phyloP scores from a whole-genome alignment of 2,113 vertebrate species.

The Ursus arctos region DNA sequence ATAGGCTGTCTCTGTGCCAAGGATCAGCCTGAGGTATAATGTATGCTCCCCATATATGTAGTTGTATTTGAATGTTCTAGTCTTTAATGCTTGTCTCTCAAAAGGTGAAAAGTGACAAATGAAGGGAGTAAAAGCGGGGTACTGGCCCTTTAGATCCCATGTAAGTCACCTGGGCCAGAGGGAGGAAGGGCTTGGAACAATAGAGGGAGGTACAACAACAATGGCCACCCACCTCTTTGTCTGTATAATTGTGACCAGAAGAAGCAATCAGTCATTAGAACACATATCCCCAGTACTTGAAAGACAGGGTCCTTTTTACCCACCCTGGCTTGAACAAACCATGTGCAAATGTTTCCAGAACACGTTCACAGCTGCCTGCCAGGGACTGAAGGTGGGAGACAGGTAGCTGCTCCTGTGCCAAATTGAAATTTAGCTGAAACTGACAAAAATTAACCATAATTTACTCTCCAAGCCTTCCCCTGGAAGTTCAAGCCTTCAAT shows the following conservation, averaged over 20 bases:
- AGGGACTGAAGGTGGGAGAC: accelerated
- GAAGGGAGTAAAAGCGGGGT: too few species aligned
- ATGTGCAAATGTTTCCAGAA: neutral
- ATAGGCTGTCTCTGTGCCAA: neutral
- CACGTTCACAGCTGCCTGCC: too few species aligned
- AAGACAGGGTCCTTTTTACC: neutral
- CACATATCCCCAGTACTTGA: accelerated
- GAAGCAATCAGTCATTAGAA: neutral
- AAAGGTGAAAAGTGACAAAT: neutral
- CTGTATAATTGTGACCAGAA: neutral
- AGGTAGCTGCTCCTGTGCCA: neutral
- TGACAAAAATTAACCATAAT: neutral
- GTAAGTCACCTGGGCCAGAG: neutral
- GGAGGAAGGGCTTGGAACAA: neutral
- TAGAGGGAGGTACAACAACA: too few species aligned
- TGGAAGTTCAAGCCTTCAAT: neutral
- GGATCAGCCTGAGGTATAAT: neutral
- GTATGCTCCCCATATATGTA: neutral
- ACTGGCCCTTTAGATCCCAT: neutral
- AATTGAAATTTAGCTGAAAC: neutral
- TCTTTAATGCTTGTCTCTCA: neutral
- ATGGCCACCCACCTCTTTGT: neutral
- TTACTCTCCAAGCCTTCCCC: neutral
- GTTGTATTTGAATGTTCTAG: neutral
- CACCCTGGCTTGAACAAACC: neutral